Conservation (phyloP, 2,888 invertebrate species). For the Poecilobothrus nobilitatus region DNA sequence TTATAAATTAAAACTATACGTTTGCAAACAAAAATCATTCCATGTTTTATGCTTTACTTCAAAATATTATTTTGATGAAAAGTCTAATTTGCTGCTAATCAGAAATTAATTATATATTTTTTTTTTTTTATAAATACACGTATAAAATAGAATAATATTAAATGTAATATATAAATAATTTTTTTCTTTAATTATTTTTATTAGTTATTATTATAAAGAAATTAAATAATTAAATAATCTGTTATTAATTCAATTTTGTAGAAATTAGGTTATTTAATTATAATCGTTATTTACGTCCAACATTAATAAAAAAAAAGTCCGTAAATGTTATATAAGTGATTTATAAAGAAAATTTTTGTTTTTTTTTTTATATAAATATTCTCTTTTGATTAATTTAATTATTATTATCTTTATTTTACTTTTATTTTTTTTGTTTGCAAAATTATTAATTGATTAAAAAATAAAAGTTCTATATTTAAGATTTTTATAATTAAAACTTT, state of each 20-base stretch:
- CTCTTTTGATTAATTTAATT: neutral
- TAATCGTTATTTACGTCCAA: conserved; percentile 2
- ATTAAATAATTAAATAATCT: neutral
- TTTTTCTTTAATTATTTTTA: neutral
- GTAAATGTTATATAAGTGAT: neutral
- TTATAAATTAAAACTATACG: too few relatives aligned
- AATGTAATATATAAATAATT: too few relatives aligned
- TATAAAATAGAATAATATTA: too few relatives aligned
- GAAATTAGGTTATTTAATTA: conserved; percentile 2
- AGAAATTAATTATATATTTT: too few relatives aligned
- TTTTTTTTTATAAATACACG: too few relatives aligned
- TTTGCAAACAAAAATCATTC: too few relatives aligned
- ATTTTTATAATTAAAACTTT: neutral
- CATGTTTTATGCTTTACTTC: too few relatives aligned
- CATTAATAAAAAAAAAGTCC: neutral
- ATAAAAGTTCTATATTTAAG: neutral
- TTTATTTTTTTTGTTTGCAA: neutral
- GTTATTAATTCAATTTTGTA: neutral
- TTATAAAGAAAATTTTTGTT: neutral
- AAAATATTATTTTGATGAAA: too few relatives aligned
- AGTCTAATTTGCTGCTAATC: too few relatives aligned
- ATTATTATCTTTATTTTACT: neutral
- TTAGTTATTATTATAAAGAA: neutral
- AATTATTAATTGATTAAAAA: neutral
- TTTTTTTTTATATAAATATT: neutral